A percentile compares a stretch with the other conserved stretches of the same genome.
Conservation (phyloP, 2,113 vertebrate species). For the Prunella fulvescens region DNA sequence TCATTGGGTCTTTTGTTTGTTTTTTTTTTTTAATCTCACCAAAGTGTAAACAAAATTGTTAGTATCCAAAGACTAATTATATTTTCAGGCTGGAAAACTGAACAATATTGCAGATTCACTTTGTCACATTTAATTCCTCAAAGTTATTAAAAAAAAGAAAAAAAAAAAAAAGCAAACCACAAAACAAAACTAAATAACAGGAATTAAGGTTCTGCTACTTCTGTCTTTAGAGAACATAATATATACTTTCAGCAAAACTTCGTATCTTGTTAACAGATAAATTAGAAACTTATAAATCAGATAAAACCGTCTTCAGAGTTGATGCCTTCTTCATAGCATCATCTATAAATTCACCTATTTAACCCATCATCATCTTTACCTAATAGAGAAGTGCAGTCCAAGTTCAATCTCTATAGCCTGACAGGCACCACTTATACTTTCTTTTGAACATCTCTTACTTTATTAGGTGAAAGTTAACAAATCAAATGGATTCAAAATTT, state of each 20-base stretch:
- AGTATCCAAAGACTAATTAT: neutral
- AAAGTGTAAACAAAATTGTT: neutral
- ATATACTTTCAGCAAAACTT: neutral
- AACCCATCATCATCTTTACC: neutral
- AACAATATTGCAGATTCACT: neutral
- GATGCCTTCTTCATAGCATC: neutral
- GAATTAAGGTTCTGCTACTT: neutral
- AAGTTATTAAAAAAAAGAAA: neutral
- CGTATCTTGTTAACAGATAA: neutral
- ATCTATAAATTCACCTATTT: neutral
- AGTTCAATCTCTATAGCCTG: neutral
- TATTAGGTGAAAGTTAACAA: neutral
- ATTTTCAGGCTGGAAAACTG: neutral
- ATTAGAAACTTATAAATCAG: neutral
- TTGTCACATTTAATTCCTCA: neutral
- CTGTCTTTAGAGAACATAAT: neutral
- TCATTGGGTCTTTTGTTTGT: neutral
- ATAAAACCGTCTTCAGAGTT: neutral
- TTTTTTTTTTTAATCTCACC: neutral
- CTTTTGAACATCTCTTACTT: neutral
- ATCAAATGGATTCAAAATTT: neutral
- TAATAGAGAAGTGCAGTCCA: neutral
- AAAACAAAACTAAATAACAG: neutral
- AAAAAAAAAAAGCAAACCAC: fast-evolving
- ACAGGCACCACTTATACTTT: neutral